These are phyloP conservation scores for Hirundichthys speculiger DNA, from an alignment of 2,113 vertebrate genomes.

Conservation along the genomic window DNA sequence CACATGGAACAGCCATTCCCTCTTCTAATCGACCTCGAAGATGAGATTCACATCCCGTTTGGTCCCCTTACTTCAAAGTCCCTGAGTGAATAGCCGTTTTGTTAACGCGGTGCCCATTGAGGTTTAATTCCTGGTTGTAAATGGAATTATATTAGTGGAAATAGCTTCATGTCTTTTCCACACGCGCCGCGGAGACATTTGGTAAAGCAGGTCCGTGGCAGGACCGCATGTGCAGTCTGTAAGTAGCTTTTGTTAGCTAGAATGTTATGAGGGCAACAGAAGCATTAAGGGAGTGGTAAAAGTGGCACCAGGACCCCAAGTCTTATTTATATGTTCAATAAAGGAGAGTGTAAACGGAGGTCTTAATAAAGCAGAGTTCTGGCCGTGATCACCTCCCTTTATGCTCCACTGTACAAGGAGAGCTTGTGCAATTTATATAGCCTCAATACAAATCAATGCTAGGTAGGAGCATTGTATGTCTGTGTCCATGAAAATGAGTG, in stretches of 20 bases:
- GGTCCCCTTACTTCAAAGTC: slow-evolving; percentile 50
- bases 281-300: slow-evolving; percentile 67
- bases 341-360: slow-evolving; percentile 71
- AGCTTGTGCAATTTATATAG: slow-evolving; percentile 68
- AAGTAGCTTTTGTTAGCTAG: slow-evolving; percentile 60
- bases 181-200: slow-evolving; percentile 31
- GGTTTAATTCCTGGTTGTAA: slow-evolving; percentile 65
- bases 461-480: slow-evolving; percentile 36
- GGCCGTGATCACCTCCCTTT: slow-evolving; percentile 53
- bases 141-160: slow-evolving; percentile 56
- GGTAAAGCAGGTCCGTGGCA: slow-evolving; percentile 32
- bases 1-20: slow-evolving; percentile 43
- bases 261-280: slow-evolving; percentile 56
- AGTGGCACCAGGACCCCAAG: slow-evolving; percentile 49
- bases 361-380: slow-evolving; percentile 69
- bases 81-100: slow-evolving; percentile 42
- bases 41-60: slow-evolving; percentile 34
- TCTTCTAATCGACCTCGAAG: slow-evolving; percentile 53
- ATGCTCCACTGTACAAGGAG: slow-evolving; percentile 53
- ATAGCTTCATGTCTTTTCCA: slow-evolving; percentile 53
- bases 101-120: slow-evolving; percentile 35
- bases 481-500: background rate
- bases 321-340: slow-evolving; percentile 79
- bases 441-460: slow-evolving; percentile 64
- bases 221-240: slow-evolving; percentile 19